Evolutionary conservation across 2,888 invertebrate genomes (phyloP), one percentile per base, ranked within the genome.

Genomic region (Ophonus ardosiacus): DNA sequence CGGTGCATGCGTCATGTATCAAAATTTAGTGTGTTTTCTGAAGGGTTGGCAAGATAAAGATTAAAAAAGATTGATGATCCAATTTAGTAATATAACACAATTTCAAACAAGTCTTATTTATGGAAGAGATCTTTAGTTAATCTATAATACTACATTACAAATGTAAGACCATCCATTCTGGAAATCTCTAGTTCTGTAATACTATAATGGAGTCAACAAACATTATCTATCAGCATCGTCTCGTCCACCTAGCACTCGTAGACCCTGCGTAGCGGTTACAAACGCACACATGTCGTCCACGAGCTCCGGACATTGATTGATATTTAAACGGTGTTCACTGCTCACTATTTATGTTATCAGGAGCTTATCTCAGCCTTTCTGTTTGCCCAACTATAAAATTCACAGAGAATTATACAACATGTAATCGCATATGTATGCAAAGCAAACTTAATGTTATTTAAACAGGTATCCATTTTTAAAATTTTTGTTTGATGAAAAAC

Each of bases 301-400:
- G 79, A 31, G 15, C 61, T 61, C 59, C 61, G 80, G 81, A 81
- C 81, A 81, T 81, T 81, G 81, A 81, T 81, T 81, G 81, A 81
- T 81, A 81, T 81, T 81, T 81, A 81, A 81, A 68, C 71, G 51
- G 68, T 81, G 38, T 71, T 51, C 51, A 71, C 68, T 81, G 24
- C 81, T 13, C 56, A 38, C 15, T 81, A 81, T 81, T 56, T 81
- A 71, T 71, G 68, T 68, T 81, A 81, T 81, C 81, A 81, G 51
- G 7, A 65, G 57, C 71, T 68, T 81, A 65, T 68, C 68, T 81
- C 65, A 15, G 18, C 65, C 13, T 56, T 65, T 56, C 38, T 81
- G 57, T 81, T 65, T 81, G 57, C 71, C 51, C n/a, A 81, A 68
- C 81, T 56, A 81, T 81, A 68, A 56, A 81, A 80, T 80, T 80